Percentiles rank a stretch among this genome's conserved stretches.
Evolutionary conservation across 2,797 vertebrate genomes (phyloP).

Genomic region (Eutrigla gurnardus): DNA sequence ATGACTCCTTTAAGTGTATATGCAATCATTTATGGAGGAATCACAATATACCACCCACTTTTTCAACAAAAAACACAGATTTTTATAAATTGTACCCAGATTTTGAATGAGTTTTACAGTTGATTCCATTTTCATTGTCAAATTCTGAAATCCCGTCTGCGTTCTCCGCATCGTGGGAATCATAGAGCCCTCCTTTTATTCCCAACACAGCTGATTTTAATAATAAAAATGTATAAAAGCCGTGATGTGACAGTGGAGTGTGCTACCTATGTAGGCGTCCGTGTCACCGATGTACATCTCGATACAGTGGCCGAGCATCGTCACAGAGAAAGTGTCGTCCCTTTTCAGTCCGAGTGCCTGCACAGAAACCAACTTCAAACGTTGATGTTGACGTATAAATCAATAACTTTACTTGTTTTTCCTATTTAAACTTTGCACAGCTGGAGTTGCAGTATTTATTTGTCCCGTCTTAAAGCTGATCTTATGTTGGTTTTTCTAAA

Average conservation of each 20-base stretch:
- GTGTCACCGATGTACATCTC: slow-evolving; percentile 99
- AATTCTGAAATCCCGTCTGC: too few species aligned
- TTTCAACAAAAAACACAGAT: too few species aligned
- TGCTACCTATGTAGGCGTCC: slow-evolving; percentile 95
- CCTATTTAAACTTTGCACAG: not conserved
- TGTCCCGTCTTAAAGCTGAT: not conserved
- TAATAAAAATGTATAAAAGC: too few species aligned
- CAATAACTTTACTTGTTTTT: not conserved
- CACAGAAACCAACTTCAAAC: not conserved
- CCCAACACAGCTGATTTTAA: too few species aligned
- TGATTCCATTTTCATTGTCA: too few species aligned
- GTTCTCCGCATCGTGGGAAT: too few species aligned
- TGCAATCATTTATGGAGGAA: too few species aligned
- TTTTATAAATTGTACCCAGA: too few species aligned
- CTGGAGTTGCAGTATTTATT: not conserved
- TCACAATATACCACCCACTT: too few species aligned
- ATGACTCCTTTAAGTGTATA: too few species aligned
- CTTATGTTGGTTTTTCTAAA: not conserved
- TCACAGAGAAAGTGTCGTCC: slow-evolving; percentile 98
- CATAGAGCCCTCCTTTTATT: too few species aligned
- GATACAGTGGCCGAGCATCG: slow-evolving; percentile 99
- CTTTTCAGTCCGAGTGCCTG: slow-evolving; percentile 98
- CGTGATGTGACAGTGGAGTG: not conserved
- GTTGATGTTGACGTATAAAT: not conserved
- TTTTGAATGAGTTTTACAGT: too few species aligned